Evolutionary conservation across 2,113 vertebrate genomes (phyloP).

Genomic region (Pipa parva): DNA sequence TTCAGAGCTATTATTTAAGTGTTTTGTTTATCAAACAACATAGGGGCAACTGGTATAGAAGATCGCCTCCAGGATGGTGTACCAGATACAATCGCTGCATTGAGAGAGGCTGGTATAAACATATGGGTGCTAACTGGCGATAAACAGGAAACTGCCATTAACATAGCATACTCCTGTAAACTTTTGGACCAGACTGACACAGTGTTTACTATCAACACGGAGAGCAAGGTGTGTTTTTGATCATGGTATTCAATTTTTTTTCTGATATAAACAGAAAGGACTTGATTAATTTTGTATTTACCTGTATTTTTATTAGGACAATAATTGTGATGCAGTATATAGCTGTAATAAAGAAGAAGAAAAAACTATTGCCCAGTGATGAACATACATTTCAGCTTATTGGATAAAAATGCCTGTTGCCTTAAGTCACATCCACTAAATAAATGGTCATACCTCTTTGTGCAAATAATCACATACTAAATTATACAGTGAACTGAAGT

Average conservation of each 20-base stretch:
- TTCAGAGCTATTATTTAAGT: no score
- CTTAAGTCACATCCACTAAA: no score
- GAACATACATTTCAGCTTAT: no score
- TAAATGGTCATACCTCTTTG: no score
- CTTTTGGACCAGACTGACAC: constrained; percentile 79
- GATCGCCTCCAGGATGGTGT: constrained; percentile 89
- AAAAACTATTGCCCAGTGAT: no score
- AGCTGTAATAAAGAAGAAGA: background rate
- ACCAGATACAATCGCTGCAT: constrained; percentile 78
- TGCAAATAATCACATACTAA: no score
- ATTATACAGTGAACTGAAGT: no score
- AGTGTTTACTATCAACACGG: constrained; percentile 84
- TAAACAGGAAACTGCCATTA: constrained; percentile 92
- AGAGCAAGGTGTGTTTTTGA: constrained; percentile 69
- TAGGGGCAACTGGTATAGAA: constrained; percentile 93
- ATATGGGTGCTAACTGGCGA: constrained; percentile 95
- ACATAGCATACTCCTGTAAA: constrained; percentile 86
- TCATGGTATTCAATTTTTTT: background rate
- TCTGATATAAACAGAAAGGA: background rate
- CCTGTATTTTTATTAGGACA: background rate
- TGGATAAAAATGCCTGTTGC: no score
- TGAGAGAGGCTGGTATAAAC: constrained; percentile 84
- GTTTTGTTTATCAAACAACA: constrained; percentile 21
- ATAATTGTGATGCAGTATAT: no score
- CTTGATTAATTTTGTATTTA: background rate